phyloP scores from a whole-genome alignment of 1,140 invertebrate genomes.

The Condylostylus longicornis region DNA sequence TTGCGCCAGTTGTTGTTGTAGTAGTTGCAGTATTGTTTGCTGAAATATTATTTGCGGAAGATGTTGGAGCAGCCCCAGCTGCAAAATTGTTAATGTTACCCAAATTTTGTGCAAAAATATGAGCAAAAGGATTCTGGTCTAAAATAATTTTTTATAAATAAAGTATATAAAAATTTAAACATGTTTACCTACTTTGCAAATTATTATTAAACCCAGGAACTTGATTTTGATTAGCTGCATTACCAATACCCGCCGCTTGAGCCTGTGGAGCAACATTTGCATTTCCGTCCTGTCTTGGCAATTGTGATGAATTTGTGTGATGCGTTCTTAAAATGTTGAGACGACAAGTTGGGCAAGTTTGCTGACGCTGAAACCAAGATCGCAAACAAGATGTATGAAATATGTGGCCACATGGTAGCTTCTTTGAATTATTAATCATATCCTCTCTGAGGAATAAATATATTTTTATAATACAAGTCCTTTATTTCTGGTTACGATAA shows the following conservation, averaged over 20 bases:
- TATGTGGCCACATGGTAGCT: conserved; percentile 97
- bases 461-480: neutral
- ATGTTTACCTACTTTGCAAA: neutral
- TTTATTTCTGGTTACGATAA: neutral
- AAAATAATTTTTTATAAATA: neutral
- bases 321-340: conserved; percentile 80
- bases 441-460: conserved; percentile 32
- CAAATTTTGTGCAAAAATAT: no score
- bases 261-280: conserved; percentile 21
- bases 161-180: neutral
- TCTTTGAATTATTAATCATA: conserved; percentile 71
- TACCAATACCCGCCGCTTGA: conserved; percentile 22
- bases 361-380: conserved; percentile 98
- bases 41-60: conserved; percentile 8
- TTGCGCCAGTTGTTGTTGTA: conserved; percentile 8
- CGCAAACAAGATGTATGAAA: conserved; percentile 97
- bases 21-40: conserved; percentile 18
- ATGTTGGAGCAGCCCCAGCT: conserved; percentile 7
- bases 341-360: conserved; percentile 97
- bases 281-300: conserved; percentile 31
- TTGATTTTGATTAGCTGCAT: conserved; percentile 11
- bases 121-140: neutral
- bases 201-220: conserved; percentile 2
- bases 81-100: no score
- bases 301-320: conserved; percentile 26